Conservation (phyloP, 1,140 invertebrate species). For the Drosophila mauritiana region DNA sequence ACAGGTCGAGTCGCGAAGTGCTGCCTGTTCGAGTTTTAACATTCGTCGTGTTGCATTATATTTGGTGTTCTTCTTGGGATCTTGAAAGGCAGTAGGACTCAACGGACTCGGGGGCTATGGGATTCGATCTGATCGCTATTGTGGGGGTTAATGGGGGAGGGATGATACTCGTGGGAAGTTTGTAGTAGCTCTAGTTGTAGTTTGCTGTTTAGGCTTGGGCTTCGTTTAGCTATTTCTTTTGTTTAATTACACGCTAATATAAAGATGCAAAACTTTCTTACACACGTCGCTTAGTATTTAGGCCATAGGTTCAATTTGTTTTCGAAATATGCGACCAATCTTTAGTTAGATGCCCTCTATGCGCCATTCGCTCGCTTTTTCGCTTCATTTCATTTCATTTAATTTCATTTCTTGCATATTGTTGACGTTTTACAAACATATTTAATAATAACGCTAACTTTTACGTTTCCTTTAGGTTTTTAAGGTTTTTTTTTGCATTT, state of each 20-base stretch:
- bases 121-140: slow-evolving; percentile 14
- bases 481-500: slow-evolving; percentile 26
- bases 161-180: slow-evolving; percentile 22
- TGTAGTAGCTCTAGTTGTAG: slow-evolving; percentile 40
- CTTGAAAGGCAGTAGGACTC: slow-evolving; percentile 18
- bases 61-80: slow-evolving; percentile 16
- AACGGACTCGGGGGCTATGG: slow-evolving; percentile 1
- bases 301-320: slow-evolving; percentile 58
- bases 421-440: slow-evolving; percentile 68
- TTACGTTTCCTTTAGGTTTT: slow-evolving; percentile 43
- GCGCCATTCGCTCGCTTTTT: slow-evolving; percentile 6
- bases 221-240: slow-evolving; percentile 46
- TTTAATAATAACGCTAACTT: slow-evolving; percentile 72
- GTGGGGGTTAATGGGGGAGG: background rate
- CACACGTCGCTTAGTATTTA: slow-evolving; percentile 75
- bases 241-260: slow-evolving; percentile 77
- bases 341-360: slow-evolving; percentile 50
- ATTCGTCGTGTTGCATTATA: slow-evolving; percentile 1
- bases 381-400: background rate
- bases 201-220: slow-evolving; percentile 34
- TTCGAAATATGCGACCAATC: slow-evolving; percentile 23
- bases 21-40: background rate
- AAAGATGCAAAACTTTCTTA: slow-evolving; percentile 81
- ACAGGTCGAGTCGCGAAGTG: slow-evolving; percentile 2
- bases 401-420: slow-evolving; percentile 19